Base-by-base conservation (phyloP, 2,888 invertebrate species). In the Entomobrya proxima region DNA sequence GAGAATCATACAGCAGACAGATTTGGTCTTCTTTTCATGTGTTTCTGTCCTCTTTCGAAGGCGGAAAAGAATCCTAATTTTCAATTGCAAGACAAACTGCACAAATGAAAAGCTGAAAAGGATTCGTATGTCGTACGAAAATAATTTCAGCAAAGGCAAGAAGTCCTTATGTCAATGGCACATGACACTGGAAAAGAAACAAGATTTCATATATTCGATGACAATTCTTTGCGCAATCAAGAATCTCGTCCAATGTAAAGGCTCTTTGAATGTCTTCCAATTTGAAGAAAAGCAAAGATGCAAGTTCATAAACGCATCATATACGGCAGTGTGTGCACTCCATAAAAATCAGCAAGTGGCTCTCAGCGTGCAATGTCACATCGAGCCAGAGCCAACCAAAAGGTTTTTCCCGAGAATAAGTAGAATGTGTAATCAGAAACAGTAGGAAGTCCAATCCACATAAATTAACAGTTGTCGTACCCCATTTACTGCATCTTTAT, bases 361-460 rank as follows among this genome's bases (percentile, higher is more conserved):
- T 84, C 58, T 77, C 69, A 27, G 15, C 32, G 61, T 44, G 77
- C 18, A 44, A 21, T 55, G n/a, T n/a, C 13, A 6, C n/a, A 47
- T 50, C n/a, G 4, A n/a, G 30, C 4, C 11, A 27, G 1, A 4
- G 3, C 11, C 6, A 5, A 18, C 37, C 18, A 27, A 47, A 50
- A 30, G 72, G 30, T 30, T 5, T 1, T 7, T 18, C 11, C 9
- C 18, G 35, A 61, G 58, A 27, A 55, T 64, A 84, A 84, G 77
- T 77, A 84, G 52, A 84, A 67, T 61, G 84, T 77, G 84, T 77
- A 84, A 84, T 77, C 84, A 77, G 76, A 77, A 61, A 40, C 84
- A 77, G 84, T 72, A 69, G 84, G 84, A 77, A 52, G 27, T 27
- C 84, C 77, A 67, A 77, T 84, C 84, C 84, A 67, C 77, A 84